Conservation (phyloP, 2,888 invertebrate species). For the Dinocampus coccinellae region DNA sequence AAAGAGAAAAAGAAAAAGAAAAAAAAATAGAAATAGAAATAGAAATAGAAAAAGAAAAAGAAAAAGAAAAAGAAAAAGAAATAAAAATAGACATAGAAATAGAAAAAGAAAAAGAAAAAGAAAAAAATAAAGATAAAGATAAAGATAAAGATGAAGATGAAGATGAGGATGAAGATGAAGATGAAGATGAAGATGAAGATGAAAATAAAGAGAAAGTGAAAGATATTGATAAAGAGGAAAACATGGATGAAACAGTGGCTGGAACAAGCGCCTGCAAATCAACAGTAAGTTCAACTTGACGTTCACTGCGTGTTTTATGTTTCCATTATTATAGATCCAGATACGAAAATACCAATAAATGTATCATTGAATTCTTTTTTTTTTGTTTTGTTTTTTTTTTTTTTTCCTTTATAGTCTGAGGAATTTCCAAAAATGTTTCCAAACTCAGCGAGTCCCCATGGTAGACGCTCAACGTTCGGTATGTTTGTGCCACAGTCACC, state of each 20-base stretch:
- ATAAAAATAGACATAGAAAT: slow-evolving; percentile 27
- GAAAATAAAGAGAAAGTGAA: slow-evolving; percentile 33
- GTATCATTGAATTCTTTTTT: background rate
- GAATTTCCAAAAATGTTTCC: slow-evolving; percentile 55
- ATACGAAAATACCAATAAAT: background rate
- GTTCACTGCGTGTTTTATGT: background rate
- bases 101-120: slow-evolving; percentile 34
- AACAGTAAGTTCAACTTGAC: slow-evolving; percentile 59
- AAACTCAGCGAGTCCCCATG: slow-evolving; percentile 55
- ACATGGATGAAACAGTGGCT: slow-evolving; percentile 59
- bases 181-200: slow-evolving; percentile 28
- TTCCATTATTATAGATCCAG: background rate
- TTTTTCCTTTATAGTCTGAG: slow-evolving; percentile 53
- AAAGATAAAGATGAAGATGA: slow-evolving; percentile 28
- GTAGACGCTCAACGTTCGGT: slow-evolving; percentile 60
- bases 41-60: slow-evolving; percentile 35
- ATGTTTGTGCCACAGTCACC: slow-evolving; percentile 57
- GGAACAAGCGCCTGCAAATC: slow-evolving; percentile 64
- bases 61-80: slow-evolving; percentile 15
- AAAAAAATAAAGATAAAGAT: background rate
- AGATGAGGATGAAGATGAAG: background rate
- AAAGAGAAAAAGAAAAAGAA: slow-evolving; percentile 16
- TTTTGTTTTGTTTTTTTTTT: slow-evolving; percentile 3
- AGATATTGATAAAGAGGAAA: slow-evolving; percentile 32
- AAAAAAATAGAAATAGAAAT: slow-evolving; percentile 33